These are phyloP conservation scores for Eueremaeus valkanovi DNA, from an alignment of 2,888 invertebrate species.

Conservation along the genomic window DNA sequence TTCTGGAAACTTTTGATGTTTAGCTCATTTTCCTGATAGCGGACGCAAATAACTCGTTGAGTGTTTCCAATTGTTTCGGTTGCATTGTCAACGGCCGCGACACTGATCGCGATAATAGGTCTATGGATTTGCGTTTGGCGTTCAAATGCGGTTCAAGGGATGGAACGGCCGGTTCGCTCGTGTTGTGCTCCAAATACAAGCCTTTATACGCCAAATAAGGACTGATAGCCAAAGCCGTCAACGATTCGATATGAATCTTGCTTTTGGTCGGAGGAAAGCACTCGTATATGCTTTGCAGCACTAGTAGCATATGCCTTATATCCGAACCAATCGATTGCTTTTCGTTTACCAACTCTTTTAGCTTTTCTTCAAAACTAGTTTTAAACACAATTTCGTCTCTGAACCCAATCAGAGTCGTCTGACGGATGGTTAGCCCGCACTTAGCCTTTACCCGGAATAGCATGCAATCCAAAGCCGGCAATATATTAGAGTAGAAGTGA, in stretches of 20 bases:
- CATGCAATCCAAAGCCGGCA: slow-evolving; percentile 37
- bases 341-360: neutral
- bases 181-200: slow-evolving; percentile 28
- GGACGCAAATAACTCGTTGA: slow-evolving; percentile 44
- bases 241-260: slow-evolving; percentile 26
- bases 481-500: slow-evolving; percentile 24
- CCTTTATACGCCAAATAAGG: slow-evolving; percentile 39
- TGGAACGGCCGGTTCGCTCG: slow-evolving; percentile 16
- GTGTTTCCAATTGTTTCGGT: slow-evolving; percentile 45
- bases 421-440: slow-evolving; percentile 27
- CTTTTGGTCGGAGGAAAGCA: slow-evolving; percentile 39
- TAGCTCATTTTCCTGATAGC: slow-evolving; percentile 40
- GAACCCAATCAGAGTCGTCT: slow-evolving; percentile 38
- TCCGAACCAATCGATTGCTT: neutral
- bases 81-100: slow-evolving; percentile 45
- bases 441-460: slow-evolving; percentile 31
- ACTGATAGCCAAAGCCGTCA: slow-evolving; percentile 33
- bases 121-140: slow-evolving; percentile 30
- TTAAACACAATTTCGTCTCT: slow-evolving; percentile 38
- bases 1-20: no score
- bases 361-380: slow-evolving; percentile 32
- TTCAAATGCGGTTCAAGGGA: slow-evolving; percentile 34
- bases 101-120: slow-evolving; percentile 39
- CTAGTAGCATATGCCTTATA: slow-evolving; percentile 36
- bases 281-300: slow-evolving; percentile 34